Evolutionary conservation across 2,888 invertebrate species (phyloP).

Genomic region (Megaustenia siamemsis): DNA sequence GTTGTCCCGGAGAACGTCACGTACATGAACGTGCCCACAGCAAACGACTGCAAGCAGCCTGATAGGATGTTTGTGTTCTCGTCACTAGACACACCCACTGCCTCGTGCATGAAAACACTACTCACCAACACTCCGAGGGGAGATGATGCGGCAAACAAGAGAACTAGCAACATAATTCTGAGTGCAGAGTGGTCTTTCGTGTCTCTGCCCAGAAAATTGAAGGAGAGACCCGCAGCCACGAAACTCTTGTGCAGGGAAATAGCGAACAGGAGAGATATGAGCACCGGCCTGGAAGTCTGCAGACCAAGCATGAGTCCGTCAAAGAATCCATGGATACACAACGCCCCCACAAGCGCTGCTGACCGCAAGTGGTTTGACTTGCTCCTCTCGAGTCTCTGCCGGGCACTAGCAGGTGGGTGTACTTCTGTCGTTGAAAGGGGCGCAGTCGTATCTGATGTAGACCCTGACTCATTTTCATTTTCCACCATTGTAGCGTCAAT

Average conservation of each 20-base stretch:
- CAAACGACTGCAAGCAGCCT: slow-evolving; percentile 87
- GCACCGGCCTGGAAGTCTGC: slow-evolving; percentile 43
- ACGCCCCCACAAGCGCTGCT: slow-evolving; percentile 48
- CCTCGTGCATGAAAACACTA: slow-evolving; percentile 56
- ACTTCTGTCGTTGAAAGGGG: not conserved
- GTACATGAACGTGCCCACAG: slow-evolving; percentile 93
- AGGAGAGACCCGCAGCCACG: slow-evolving; percentile 82
- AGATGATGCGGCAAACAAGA: slow-evolving; percentile 58
- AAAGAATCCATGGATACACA: slow-evolving; percentile 55
- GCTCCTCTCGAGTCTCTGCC: not conserved
- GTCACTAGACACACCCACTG: slow-evolving; percentile 44
- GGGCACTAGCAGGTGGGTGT: too few species aligned
- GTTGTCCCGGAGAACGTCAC: slow-evolving; percentile 93
- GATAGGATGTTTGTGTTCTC: slow-evolving; percentile 40
- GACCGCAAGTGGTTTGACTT: slow-evolving; percentile 26
- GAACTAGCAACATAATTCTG: slow-evolving; percentile 40
- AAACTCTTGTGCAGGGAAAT: slow-evolving; percentile 83
- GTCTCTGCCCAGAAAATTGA: slow-evolving; percentile 78
- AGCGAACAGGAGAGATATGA: slow-evolving; percentile 79
- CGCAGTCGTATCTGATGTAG: too few species aligned
- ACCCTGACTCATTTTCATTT: not conserved
- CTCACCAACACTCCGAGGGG: slow-evolving; percentile 61
- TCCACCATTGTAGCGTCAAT: not conserved
- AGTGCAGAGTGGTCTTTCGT: slow-evolving; percentile 28
- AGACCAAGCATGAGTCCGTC: slow-evolving; percentile 55